Percentiles rank a stretch among this genome's conserved stretches.
Evolutionary conservation across 2,888 invertebrate genomes (phyloP).

Genomic region (Callosobruchus maculatus): DNA sequence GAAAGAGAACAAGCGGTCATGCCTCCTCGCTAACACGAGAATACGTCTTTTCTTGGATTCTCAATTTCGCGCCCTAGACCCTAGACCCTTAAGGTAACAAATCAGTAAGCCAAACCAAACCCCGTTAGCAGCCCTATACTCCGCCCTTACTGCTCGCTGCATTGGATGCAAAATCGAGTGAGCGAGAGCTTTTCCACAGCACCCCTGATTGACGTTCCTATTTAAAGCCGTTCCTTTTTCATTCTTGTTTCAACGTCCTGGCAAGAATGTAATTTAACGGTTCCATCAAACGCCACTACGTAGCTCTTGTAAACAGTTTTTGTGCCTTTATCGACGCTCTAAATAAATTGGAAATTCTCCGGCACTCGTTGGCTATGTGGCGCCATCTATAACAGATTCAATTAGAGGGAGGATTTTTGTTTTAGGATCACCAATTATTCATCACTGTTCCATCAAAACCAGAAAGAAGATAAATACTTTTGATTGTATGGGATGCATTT

Average conservation of each 20-base stretch:
- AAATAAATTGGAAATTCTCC: constrained; percentile 28
- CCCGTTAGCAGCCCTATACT: background rate
- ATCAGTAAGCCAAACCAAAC: too few species aligned
- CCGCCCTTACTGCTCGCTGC: background rate
- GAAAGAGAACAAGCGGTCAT: too few species aligned
- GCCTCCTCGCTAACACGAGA: too few species aligned
- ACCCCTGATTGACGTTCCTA: constrained; percentile 25
- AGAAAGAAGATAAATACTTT: too few species aligned
- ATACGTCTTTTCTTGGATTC: too few species aligned
- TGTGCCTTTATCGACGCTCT: constrained; percentile 20
- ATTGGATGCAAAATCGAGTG: background rate
- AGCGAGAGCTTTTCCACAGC: background rate
- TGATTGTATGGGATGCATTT: too few species aligned
- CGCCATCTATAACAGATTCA: background rate
- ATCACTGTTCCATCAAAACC: too few species aligned
- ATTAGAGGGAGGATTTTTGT: background rate
- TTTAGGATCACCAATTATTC: background rate
- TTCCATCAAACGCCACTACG: constrained; percentile 28
- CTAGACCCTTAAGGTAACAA: too few species aligned
- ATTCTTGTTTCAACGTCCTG: constrained; percentile 31
- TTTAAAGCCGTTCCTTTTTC: constrained; percentile 26
- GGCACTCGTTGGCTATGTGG: constrained; percentile 10
- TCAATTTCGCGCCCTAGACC: too few species aligned
- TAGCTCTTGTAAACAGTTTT: constrained; percentile 23
- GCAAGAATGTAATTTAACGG: constrained; percentile 36